Evolutionary conservation across 2,113 vertebrate genomes (phyloP).

Genomic region (Macheiramphus alcinus): DNA sequence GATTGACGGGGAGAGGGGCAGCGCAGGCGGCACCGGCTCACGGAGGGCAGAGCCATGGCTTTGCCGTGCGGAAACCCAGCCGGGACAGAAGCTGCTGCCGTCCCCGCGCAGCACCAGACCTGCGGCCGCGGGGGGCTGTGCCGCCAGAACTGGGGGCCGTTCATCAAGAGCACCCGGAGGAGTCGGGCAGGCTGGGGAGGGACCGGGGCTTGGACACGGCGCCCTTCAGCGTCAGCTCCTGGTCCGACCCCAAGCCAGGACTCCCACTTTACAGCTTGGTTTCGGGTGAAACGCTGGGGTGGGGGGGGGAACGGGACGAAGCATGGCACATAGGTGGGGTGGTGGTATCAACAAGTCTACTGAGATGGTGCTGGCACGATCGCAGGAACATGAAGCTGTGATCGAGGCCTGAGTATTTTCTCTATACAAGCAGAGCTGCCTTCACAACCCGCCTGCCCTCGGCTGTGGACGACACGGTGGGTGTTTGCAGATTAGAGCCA

Average conservation of each 20-base stretch:
- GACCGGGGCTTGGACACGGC: rapidly evolving
- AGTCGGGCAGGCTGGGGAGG: background rate
- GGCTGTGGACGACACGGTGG: rapidly evolving
- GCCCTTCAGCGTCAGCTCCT: background rate
- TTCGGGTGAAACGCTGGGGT: background rate
- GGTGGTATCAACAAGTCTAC: background rate
- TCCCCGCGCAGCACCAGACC: background rate
- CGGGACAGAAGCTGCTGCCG: background rate
- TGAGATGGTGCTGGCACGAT: background rate
- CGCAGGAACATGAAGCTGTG: background rate
- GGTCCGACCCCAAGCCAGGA: background rate
- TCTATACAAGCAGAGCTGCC: background rate
- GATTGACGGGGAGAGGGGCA: background rate
- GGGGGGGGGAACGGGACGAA: rapidly evolving
- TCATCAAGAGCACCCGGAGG: background rate
- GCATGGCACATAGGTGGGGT: background rate
- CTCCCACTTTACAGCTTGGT: background rate
- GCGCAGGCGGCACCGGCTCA: background rate
- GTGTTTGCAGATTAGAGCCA: background rate
- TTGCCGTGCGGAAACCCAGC: background rate
- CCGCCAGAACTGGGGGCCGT: background rate
- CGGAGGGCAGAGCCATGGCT: background rate
- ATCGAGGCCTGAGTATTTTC: background rate
- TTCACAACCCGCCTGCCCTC: background rate
- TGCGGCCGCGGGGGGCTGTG: rapidly evolving